Conservation (phyloP, 1,140 invertebrate species). For the Vanessa atalanta region DNA sequence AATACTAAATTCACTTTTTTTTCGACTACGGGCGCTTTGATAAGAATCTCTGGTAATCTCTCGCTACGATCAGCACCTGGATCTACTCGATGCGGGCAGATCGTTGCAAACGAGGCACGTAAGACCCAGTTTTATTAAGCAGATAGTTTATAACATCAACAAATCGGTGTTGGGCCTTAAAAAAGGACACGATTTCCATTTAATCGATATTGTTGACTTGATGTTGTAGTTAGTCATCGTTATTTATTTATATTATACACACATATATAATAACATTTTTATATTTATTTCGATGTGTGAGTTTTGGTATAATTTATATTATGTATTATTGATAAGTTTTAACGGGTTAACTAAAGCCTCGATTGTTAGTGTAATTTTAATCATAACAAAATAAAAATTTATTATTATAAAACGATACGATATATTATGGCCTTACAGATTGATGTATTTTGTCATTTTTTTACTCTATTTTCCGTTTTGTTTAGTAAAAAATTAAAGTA, state of each 20-base stretch:
- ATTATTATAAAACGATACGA: too few species aligned
- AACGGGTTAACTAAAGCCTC: too few species aligned
- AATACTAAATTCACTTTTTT: conserved; percentile 21
- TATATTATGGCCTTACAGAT: too few species aligned
- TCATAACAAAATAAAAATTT: too few species aligned
- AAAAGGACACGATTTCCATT: neutral
- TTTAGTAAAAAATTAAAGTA: too few species aligned
- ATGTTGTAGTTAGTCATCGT: neutral
- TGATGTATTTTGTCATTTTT: too few species aligned
- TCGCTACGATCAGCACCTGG: conserved; percentile 68
- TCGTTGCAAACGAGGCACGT: conserved; percentile 11
- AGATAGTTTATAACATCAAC: neutral
- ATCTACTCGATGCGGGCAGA: conserved; percentile 59
- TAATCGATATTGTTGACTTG: neutral
- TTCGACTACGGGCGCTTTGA: conserved; percentile 56
- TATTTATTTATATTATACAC: neutral
- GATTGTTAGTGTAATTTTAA: too few species aligned
- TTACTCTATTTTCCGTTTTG: too few species aligned
- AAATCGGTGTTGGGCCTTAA: conserved; percentile 3
- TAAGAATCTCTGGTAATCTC: conserved; percentile 63
- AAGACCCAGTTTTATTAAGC: conserved; percentile 9
- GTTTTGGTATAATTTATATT: too few species aligned
- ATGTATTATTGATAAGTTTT: too few species aligned
- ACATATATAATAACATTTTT: too few species aligned
- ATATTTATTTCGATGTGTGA: too few species aligned